Evolutionary conservation across 1,140 invertebrate genomes (phyloP), one percentile per base, ranked within the genome.

Genomic region (Idris sp.): DNA sequence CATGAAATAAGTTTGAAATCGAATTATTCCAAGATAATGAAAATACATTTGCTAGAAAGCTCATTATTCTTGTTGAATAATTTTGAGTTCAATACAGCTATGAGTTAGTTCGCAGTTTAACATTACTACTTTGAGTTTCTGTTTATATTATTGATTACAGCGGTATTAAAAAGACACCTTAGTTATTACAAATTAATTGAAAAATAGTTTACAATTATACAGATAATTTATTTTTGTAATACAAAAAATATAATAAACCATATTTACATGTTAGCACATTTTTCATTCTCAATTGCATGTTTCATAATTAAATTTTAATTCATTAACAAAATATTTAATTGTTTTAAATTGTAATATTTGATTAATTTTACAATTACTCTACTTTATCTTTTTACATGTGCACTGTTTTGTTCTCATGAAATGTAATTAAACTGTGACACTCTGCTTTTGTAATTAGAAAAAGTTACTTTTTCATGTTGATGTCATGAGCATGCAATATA

Each of bases 91-190:
- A 33, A 35, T 58, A 68, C 30, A 68, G 53, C 53, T 58, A 30
- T 68, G 35, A 58, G 53, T 58, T n/a, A 16, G 36, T 30, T 40
- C 15, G 40, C 16, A 65, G 48, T 46, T 51, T 64, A 78, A 80
- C 67, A 68, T 76, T 68, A 64, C 51, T 38, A 59, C 67, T 51
- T 30, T 40, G 35, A 69, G 62, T 58, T 78, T 62, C 51, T 76
- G 73, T 80, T 78, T 78, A 56, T 73, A 62, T 61, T 76, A 80
- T 76, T 69, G 76, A 80, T 78, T 80, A 76, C 72, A 74, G 67
- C 74, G 78, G 75, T 77, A 79, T 58, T 62, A 62, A 22, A 65
- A 48, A 54, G 31, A 65, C 49, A 41, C 61, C 61, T 53, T 53
- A 30, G 28, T 30, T 33, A 36, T 64, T 64, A 64, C 35, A 53